Conservation (phyloP, 2,888 invertebrate genomes). For the Aethes cnicana region DNA sequence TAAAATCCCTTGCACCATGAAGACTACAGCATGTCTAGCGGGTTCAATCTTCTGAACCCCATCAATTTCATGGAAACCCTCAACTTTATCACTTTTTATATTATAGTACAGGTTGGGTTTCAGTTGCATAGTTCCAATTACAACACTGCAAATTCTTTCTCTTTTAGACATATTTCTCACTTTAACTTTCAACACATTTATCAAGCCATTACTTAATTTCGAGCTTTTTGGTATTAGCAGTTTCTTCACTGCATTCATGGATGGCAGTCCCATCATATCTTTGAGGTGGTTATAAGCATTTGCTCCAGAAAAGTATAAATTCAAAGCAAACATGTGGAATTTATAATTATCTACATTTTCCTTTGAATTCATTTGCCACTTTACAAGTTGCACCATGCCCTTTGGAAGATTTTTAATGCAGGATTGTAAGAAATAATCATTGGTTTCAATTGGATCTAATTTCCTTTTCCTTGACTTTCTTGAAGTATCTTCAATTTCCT, state of each 20-base stretch:
- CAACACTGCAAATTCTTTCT: conserved; percentile 40
- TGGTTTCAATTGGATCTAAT: conserved; percentile 13
- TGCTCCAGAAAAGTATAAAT: conserved; percentile 36
- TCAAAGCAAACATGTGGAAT: conserved; percentile 35
- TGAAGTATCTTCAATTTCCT: background rate
- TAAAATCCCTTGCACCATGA: conserved; percentile 41
- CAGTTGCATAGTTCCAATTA: conserved; percentile 35
- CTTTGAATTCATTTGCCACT: conserved; percentile 32
- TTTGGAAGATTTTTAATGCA: conserved; percentile 34
- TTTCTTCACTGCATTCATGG: conserved; percentile 27
- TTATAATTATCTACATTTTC: conserved; percentile 29
- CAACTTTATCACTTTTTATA: conserved; percentile 39
- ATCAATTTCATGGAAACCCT: conserved; percentile 43
- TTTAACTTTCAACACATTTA: conserved; percentile 40
- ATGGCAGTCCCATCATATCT: conserved; percentile 35
- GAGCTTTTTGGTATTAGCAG: conserved; percentile 33
- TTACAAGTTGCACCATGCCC: conserved; percentile 33
- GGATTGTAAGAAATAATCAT: conserved; percentile 29
- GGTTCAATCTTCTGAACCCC: conserved; percentile 37
- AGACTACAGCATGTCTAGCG: conserved; percentile 39
- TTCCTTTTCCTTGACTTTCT: conserved; percentile 12
- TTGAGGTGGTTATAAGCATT: conserved; percentile 34
- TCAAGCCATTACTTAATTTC: conserved; percentile 35
- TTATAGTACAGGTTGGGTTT: conserved; percentile 39
- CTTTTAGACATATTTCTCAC: conserved; percentile 39